A percentile compares a stretch with the other conserved stretches of the same genome.
These are phyloP conservation scores for Lipophrys pholis DNA, from an alignment of 2,113 vertebrate species.

Conservation along the genomic window DNA sequence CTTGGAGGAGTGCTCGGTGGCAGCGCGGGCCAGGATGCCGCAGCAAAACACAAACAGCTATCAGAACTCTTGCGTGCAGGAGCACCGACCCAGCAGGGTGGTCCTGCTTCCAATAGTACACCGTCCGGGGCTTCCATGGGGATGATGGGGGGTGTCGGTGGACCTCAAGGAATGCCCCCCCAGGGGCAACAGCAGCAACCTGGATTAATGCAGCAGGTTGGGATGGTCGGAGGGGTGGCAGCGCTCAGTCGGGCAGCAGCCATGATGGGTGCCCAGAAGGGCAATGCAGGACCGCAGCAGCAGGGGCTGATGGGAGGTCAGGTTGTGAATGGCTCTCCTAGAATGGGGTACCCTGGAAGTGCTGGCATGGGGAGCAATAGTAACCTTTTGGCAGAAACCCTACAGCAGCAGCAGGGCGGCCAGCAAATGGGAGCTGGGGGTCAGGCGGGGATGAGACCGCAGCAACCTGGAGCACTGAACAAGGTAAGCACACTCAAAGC, in stretches of 20 bases:
- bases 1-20: conserved; percentile 64
- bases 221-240: conserved; percentile 72
- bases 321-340: conserved; percentile 95
- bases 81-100: conserved; percentile 84
- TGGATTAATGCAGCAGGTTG: conserved; percentile 88
- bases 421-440: conserved; percentile 84
- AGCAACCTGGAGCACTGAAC: conserved; percentile 90
- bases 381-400: conserved; percentile 89
- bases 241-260: conserved; percentile 74
- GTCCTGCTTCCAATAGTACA: conserved; percentile 77
- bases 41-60: conserved; percentile 97
- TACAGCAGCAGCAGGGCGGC: conserved; percentile 89
- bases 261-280: conserved; percentile 82
- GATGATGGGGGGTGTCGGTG: conserved; percentile 75
- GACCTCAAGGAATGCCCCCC: conserved; percentile 71
- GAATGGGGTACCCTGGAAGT: conserved; percentile 89
- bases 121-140: conserved; percentile 71
- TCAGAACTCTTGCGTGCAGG: conserved; percentile 93
- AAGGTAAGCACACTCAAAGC: conserved; percentile 82
- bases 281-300: conserved; percentile 76
- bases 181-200: conserved; percentile 78
- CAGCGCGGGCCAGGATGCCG: conserved; percentile 88
- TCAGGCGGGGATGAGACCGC: conserved; percentile 89
- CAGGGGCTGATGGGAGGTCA: conserved; percentile 85
- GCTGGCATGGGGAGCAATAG: conserved; percentile 87